Evolutionary conservation across 2,113 vertebrate species (phyloP).

Genomic region (Pan paniscus): DNA sequence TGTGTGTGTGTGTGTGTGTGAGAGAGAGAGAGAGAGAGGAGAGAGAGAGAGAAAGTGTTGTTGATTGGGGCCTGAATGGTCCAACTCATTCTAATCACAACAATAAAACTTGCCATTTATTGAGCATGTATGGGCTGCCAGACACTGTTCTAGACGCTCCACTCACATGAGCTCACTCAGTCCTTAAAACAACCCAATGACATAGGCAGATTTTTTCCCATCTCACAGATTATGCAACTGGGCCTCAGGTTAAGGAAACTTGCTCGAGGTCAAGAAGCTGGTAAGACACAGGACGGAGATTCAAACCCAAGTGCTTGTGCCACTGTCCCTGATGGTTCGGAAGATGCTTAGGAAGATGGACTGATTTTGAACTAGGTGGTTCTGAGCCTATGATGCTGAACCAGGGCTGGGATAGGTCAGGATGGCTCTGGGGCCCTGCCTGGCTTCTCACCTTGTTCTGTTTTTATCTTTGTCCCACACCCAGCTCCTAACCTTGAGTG

Average conservation of each 20-base stretch:
- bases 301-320: background rate
- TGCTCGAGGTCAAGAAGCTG: background rate
- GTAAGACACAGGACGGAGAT: background rate
- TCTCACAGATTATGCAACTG: background rate
- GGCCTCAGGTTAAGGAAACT: background rate
- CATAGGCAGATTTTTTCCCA: background rate
- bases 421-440: background rate
- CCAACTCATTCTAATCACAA: background rate
- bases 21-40: no score
- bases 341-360: background rate
- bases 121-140: background rate
- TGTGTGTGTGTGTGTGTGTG: background rate
- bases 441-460: background rate
- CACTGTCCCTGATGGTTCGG: background rate
- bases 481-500: slow-evolving; percentile 19
- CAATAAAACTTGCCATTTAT: background rate
- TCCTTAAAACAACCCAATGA: background rate
- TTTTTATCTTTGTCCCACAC: background rate
- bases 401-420: background rate
- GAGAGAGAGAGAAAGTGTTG: no score
- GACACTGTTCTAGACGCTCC: background rate
- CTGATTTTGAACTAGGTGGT: background rate
- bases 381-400: background rate
- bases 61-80: background rate
- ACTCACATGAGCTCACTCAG: background rate